Base-by-base conservation (phyloP, 2,888 invertebrate genomes). In the Sympetrum striolatum region DNA sequence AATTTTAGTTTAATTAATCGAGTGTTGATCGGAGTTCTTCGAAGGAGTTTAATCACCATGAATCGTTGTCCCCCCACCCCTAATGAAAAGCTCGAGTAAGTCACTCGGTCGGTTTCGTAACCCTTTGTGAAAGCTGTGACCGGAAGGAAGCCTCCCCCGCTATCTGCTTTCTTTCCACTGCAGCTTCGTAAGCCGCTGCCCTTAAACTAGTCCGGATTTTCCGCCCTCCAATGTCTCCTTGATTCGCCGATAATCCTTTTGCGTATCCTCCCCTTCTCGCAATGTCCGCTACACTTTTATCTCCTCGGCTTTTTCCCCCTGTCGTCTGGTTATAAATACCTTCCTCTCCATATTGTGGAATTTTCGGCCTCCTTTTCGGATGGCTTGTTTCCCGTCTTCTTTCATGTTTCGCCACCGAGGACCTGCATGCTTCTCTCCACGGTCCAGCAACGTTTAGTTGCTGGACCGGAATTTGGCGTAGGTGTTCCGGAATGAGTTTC, bases 51-150 rank as follows among this genome's bases (percentile, higher is more conserved):
- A 64, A 25, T 22, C 25, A 73, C 10, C 12, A 73, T 12, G 73
- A 31, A 73, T 73, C 5, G 25, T 10, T 31, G 25, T 31, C 31
- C 15, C 25, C 2, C 14, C 25, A 14, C n/a, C 60, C 22, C 60
- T 73, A 73, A 73, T 73, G 12, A 73, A 73, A 8, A 73, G 73
- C 73, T 73, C 73, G 73, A 12, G 73, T 73, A 73, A 73, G 73
- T 14, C 73, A 31, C 25, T 31, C 10, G 25, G 73, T 12, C 73
- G 73, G 35, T 86, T 60, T 86, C 86, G 86, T 86, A 53, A 60
- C 86, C 86, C 86, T 60, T 86, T 86, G 39, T 86, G 86, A 60
- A 64, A 86, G 86, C 86, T 60, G 60, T 86, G 86, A 86, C 86
- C 86, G 86, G 86, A 86, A 86, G 86, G 82, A 82, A 58, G 37